Percentiles rank a stretch among this genome's conserved stretches.
Conservation (phyloP, 2,797 vertebrate species). For the Florisuga fusca region DNA sequence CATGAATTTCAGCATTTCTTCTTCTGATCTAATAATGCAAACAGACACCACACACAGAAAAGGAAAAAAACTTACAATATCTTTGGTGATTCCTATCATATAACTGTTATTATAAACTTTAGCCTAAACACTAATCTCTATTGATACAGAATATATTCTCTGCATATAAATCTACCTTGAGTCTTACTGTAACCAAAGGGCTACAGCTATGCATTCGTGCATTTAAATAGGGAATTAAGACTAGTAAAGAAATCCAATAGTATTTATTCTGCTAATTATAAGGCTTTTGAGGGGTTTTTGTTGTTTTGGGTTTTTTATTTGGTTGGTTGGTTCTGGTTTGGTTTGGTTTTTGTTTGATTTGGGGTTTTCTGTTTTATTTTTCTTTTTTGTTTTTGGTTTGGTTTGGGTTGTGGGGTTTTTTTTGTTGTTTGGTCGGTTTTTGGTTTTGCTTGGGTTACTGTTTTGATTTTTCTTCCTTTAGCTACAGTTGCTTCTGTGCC, state of each 20-base stretch:
- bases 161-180: not conserved
- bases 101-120: not conserved
- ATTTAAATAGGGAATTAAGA: not conserved
- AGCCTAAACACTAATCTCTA: not conserved
- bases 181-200: not conserved
- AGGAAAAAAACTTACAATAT: not conserved
- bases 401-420: no score
- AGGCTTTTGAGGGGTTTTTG: not conserved
- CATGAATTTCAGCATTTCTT: constrained; percentile 88
- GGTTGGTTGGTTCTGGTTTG: no score
- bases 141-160: not conserved
- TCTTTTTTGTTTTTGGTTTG: no score
- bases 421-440: no score
- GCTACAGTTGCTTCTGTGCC: not conserved
- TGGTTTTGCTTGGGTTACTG: no score
- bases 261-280: not conserved
- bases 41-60: not conserved
- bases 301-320: no score
- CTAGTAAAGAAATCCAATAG: not conserved
- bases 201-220: not conserved
- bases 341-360: not conserved
- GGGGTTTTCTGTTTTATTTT: no score
- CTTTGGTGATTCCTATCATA: not conserved
- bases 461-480: not conserved
- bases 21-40: constrained; percentile 83